Evolutionary conservation across 2,888 invertebrate genomes (phyloP).

Genomic region (Spatulosminthurus flaviceps): DNA sequence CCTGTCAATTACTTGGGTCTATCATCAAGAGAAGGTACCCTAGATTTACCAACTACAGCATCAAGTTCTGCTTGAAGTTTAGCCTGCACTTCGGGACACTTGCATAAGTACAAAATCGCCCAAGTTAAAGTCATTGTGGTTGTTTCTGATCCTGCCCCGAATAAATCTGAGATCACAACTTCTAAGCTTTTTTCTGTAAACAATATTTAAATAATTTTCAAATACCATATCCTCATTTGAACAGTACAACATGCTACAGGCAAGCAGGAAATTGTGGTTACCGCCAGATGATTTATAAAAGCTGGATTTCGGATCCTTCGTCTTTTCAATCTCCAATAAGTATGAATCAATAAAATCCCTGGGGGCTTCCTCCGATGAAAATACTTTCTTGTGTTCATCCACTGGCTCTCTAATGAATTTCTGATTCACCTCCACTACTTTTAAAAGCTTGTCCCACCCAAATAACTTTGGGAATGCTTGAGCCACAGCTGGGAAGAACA

Average conservation of each 20-base stretch:
- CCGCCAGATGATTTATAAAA: slow-evolving; percentile 36
- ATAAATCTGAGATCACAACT: slow-evolving; percentile 21
- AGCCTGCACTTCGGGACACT: slow-evolving; percentile 12
- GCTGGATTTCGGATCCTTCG: slow-evolving; percentile 29
- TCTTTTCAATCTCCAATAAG: background rate
- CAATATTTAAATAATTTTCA: too few species aligned
- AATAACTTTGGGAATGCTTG: slow-evolving; percentile 9
- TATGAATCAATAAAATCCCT: slow-evolving; percentile 40
- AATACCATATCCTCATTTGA: too few species aligned
- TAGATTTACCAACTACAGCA: background rate
- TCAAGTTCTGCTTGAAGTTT: slow-evolving; percentile 39
- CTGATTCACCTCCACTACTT: background rate
- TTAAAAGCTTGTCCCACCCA: slow-evolving; percentile 3
- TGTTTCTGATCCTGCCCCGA: slow-evolving; percentile 38
- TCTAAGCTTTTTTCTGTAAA: too few species aligned
- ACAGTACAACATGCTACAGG: too few species aligned
- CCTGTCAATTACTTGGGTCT: slow-evolving; percentile 22
- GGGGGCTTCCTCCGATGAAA: background rate
- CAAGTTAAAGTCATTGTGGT: slow-evolving; percentile 30
- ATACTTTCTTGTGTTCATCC: slow-evolving; percentile 4
- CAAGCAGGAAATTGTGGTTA: too few species aligned
- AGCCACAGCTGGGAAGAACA: slow-evolving; percentile 34
- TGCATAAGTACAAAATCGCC: slow-evolving; percentile 36
- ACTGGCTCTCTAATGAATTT: background rate
- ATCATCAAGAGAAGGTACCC: slow-evolving; percentile 10